Conservation (phyloP, 2,797 vertebrate genomes). For the Tinamus major region DNA sequence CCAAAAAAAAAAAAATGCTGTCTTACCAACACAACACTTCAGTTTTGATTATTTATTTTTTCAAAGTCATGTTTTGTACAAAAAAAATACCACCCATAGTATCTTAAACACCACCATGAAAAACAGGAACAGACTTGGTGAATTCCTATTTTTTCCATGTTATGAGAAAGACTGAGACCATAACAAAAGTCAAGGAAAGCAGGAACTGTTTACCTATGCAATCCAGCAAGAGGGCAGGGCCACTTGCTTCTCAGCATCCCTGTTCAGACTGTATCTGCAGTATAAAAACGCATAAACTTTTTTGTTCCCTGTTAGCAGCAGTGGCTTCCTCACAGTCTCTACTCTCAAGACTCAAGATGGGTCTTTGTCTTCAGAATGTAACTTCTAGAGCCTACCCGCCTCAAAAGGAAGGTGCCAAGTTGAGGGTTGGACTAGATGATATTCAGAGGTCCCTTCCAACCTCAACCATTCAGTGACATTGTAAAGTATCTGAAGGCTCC, state of each 20-base stretch:
- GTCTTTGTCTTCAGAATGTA: background rate
- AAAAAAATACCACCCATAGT: slow-evolving; percentile 66
- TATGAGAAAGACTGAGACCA: slow-evolving; percentile 1
- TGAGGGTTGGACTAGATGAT: too few relatives aligned
- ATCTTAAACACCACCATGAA: slow-evolving; percentile 73
- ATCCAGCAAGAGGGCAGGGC: slow-evolving; percentile 17
- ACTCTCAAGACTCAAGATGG: background rate
- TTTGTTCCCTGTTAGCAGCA: background rate
- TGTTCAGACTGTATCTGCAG: background rate
- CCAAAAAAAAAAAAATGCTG: background rate
- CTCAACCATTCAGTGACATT: too few relatives aligned
- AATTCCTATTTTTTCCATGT: slow-evolving; percentile 48
- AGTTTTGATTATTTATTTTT: slow-evolving; percentile 70
- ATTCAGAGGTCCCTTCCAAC: too few relatives aligned
- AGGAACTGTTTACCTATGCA: slow-evolving; percentile 16
- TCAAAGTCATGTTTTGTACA: slow-evolving; percentile 78
- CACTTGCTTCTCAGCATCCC: background rate
- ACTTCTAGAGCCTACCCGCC: background rate
- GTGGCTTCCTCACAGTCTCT: slow-evolving; percentile 25
- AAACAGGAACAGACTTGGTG: slow-evolving; percentile 49
- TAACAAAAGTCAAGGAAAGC: slow-evolving; percentile 61
- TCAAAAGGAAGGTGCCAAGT: background rate
- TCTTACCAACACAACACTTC: background rate
- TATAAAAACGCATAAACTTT: background rate
- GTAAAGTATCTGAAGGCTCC: slow-evolving; percentile 3